A percentile compares a stretch with the other conserved stretches of the same genome.
phyloP scores from a whole-genome alignment of 2,888 invertebrate species.

The Ganaspis brasiliensis region DNA sequence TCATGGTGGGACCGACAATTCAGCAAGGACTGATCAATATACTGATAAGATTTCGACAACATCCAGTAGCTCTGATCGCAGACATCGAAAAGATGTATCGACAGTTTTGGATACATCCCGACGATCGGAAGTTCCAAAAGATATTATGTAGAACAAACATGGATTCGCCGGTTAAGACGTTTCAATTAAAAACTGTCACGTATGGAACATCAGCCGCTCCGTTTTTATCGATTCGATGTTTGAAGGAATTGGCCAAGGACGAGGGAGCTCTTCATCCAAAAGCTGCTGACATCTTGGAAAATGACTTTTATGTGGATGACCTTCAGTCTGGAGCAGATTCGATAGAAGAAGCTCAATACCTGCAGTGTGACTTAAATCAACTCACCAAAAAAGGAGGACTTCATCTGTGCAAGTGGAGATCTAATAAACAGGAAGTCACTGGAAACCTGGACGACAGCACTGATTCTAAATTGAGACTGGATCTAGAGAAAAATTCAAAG shows the following conservation, averaged over 20 bases:
- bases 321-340: constrained; percentile 27
- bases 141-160: constrained; percentile 65
- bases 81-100: constrained; percentile 11
- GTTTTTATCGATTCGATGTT: no score
- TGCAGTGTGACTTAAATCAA: background rate
- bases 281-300: background rate
- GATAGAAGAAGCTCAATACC: background rate
- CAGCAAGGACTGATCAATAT: constrained; percentile 1
- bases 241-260: no score
- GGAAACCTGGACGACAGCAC: background rate
- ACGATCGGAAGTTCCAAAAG: constrained; percentile 60
- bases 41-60: background rate
- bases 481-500: background rate
- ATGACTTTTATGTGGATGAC: no score
- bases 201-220: no score
- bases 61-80: background rate
- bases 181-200: no score
- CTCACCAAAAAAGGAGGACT: background rate
- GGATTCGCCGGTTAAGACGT: constrained; percentile 45
- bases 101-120: background rate
- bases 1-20: background rate
- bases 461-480: background rate
- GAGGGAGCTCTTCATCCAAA: background rate
- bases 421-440: background rate
- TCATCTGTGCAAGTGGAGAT: background rate